A percentile compares a stretch with the other conserved stretches of the same genome.
phyloP scores from a whole-genome alignment of 2,797 vertebrate genomes.

The Molothrus ater region DNA sequence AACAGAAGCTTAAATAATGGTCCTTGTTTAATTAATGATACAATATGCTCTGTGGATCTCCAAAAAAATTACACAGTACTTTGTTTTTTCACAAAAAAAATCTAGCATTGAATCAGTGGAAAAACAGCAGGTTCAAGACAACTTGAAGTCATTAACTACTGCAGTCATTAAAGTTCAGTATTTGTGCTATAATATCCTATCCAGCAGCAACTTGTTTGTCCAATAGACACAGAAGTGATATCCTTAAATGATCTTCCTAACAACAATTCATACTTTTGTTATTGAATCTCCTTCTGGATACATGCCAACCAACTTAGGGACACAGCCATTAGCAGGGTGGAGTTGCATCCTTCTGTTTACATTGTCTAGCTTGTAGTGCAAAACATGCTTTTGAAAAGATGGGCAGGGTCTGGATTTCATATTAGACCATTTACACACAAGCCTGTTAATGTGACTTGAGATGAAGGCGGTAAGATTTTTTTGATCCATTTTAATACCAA shows the following conservation, averaged over 20 bases:
- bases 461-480: neutral
- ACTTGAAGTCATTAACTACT: neutral
- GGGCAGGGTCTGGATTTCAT: neutral
- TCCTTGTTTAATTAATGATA: neutral
- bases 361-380: neutral
- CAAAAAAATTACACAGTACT: neutral
- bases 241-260: neutral
- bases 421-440: neutral
- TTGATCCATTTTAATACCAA: neutral
- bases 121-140: neutral
- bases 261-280: slow-evolving; percentile 31
- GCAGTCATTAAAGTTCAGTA: neutral
- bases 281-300: slow-evolving; percentile 12
- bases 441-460: neutral
- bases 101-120: neutral
- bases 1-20: neutral
- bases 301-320: neutral
- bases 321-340: slow-evolving; percentile 60
- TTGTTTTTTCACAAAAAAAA: neutral
- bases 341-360: slow-evolving; percentile 60
- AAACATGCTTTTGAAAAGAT: slow-evolving; percentile 26
- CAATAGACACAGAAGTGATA: neutral
- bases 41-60: neutral
- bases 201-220: neutral
- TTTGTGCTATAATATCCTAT: neutral